A percentile compares a stretch with the other conserved stretches of the same genome.
Conservation (phyloP, 2,797 vertebrate species). For the Darevskia mixta region DNA sequence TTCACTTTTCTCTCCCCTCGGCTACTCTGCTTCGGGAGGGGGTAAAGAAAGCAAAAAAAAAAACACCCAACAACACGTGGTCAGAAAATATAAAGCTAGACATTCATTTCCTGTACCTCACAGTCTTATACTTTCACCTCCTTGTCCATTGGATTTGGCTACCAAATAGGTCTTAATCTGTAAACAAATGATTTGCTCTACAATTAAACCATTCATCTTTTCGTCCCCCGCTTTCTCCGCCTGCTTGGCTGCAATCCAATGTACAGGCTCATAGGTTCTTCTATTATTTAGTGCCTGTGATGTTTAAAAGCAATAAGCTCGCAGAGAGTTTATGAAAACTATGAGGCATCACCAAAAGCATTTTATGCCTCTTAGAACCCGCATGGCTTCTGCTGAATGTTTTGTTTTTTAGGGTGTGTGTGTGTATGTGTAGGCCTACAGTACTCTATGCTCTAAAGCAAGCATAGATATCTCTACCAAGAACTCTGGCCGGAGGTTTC, state of each 20-base stretch:
- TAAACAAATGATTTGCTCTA: conserved; percentile 83
- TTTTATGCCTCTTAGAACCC: conserved; percentile 75
- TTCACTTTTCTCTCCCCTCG: conserved; percentile 46
- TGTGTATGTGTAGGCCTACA: no score
- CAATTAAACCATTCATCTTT: conserved; percentile 80
- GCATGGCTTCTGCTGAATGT: conserved; percentile 12
- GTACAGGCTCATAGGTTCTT: conserved; percentile 75
- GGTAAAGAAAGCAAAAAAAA: conserved; percentile 65
- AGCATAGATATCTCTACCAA: no score
- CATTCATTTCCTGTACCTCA: conserved; percentile 74
- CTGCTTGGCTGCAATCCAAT: conserved; percentile 78
- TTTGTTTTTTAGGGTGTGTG: no score
- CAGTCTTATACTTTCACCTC: conserved; percentile 72
- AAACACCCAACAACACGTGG: background rate
- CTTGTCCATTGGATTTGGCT: conserved; percentile 75
- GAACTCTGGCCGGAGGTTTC: no score
- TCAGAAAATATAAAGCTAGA: conserved; percentile 72
- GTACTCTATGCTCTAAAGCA: no score
- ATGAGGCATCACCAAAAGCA: conserved; percentile 79
- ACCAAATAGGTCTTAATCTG: conserved; percentile 81
- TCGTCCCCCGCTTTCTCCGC: conserved; percentile 39
- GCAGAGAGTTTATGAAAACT: conserved; percentile 82
- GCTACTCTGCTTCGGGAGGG: conserved; percentile 46
- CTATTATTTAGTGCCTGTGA: conserved; percentile 78
- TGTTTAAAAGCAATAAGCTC: conserved; percentile 84